Evolutionary conservation across 2,797 vertebrate genomes (phyloP).

Genomic region (Chelonia mydas): DNA sequence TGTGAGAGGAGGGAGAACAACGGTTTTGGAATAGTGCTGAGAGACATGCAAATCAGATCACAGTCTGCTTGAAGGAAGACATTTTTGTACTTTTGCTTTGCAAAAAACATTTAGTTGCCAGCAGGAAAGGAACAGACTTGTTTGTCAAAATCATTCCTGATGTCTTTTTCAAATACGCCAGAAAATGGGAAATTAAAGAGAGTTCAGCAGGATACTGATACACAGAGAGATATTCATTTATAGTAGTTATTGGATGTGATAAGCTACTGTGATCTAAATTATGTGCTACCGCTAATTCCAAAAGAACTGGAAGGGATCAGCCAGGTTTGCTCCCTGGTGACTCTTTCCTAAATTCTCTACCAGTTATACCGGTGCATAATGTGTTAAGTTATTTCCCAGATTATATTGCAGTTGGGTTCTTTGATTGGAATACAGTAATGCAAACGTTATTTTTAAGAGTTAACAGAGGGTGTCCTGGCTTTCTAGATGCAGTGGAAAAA

Average conservation of each 20-base stretch:
- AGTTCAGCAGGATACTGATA: not conserved
- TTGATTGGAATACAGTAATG: conserved; percentile 33
- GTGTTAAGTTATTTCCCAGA: conserved; percentile 21
- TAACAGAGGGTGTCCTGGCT: conserved; percentile 52
- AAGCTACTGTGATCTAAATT: not conserved
- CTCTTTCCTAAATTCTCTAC: not conserved
- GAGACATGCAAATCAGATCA: not conserved
- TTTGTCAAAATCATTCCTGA: not conserved
- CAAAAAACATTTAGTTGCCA: not conserved
- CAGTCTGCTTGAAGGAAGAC: not conserved
- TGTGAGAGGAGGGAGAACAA: not conserved
- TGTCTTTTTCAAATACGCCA: not conserved
- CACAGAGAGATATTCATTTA: not conserved
- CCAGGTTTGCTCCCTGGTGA: not conserved
- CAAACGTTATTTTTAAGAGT: conserved; percentile 37
- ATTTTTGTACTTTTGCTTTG: not conserved
- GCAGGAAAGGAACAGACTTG: not conserved
- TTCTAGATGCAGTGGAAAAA: conserved; percentile 38
- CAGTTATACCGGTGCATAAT: conserved; percentile 3
- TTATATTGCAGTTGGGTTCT: conserved; percentile 11
- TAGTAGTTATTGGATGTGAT: not conserved
- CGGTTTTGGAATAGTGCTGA: not conserved
- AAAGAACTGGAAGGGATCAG: not conserved
- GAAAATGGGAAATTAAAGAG: conserved; percentile 35
- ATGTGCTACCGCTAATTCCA: not conserved